Percentiles rank a stretch among this genome's conserved stretches.
These are phyloP conservation scores for Cryptus viduatorius DNA, from an alignment of 2,888 invertebrate species.

Conservation along the genomic window DNA sequence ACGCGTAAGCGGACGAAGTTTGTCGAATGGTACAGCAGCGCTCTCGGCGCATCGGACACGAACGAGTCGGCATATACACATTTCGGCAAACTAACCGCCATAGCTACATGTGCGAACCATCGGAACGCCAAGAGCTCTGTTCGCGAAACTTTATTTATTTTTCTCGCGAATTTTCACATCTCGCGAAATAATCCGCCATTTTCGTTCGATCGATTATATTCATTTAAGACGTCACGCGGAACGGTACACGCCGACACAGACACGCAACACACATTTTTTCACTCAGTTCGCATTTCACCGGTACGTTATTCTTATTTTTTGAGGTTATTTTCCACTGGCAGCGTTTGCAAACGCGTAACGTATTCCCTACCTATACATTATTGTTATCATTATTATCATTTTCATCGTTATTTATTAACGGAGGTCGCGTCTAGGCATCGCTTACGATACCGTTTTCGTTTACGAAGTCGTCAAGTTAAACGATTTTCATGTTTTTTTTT, in stretches of 20 bases:
- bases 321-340: neutral
- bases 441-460: too few species aligned
- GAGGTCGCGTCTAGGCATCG: neutral
- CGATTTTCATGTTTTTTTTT: too few species aligned
- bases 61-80: neutral
- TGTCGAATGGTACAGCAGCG: neutral
- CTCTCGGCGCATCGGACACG: neutral
- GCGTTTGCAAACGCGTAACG: neutral
- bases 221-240: neutral
- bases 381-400: conserved; percentile 19
- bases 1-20: conserved; percentile 5
- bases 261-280: neutral
- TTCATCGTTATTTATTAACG: conserved; percentile 42
- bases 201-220: conserved; percentile 8
- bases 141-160: neutral
- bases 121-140: neutral
- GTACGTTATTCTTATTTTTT: neutral
- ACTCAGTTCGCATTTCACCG: neutral
- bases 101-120: neutral
- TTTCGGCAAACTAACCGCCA: neutral
- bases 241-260: conserved; percentile 5
- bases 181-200: neutral
- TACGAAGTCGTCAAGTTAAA: too few species aligned
- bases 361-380: conserved; percentile 47
- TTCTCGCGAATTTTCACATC: too few species aligned